Evolutionary conservation across 2,113 vertebrate genomes (phyloP).

Genomic region (Notothenia rossii): DNA sequence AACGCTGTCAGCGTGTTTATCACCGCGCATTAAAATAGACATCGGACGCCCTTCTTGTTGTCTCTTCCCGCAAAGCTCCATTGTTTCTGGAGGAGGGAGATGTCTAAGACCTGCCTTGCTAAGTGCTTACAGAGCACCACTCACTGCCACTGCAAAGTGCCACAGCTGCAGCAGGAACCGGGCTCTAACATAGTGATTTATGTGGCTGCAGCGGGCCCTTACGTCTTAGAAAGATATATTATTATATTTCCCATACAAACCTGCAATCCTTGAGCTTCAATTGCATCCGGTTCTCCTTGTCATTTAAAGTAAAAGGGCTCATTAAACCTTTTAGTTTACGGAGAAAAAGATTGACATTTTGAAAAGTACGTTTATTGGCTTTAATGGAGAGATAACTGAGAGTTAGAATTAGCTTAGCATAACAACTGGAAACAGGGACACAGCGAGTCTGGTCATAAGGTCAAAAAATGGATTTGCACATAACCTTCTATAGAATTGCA

Average conservation of each 20-base stretch:
- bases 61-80: slow-evolving; percentile 34
- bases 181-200: slow-evolving; percentile 20
- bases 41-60: slow-evolving; percentile 39
- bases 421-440: neutral
- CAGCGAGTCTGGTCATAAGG: neutral
- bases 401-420: neutral
- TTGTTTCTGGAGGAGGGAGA: slow-evolving; percentile 59
- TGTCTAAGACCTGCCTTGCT: slow-evolving; percentile 60
- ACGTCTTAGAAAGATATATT: neutral
- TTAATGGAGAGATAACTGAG: neutral
- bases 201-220: neutral
- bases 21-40: slow-evolving; percentile 64
- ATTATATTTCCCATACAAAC: neutral
- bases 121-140: slow-evolving; percentile 60
- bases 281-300: neutral
- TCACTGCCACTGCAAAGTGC: slow-evolving; percentile 60
- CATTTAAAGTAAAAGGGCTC: neutral
- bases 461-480: neutral
- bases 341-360: neutral
- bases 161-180: slow-evolving; percentile 16
- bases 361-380: too few relatives aligned
- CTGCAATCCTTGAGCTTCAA: neutral
- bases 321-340: neutral
- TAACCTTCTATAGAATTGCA: neutral
- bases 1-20: slow-evolving; percentile 62